These are phyloP conservation scores for Dryobates pubescens DNA, from an alignment of 2,797 vertebrate genomes.

Conservation along the genomic window DNA sequence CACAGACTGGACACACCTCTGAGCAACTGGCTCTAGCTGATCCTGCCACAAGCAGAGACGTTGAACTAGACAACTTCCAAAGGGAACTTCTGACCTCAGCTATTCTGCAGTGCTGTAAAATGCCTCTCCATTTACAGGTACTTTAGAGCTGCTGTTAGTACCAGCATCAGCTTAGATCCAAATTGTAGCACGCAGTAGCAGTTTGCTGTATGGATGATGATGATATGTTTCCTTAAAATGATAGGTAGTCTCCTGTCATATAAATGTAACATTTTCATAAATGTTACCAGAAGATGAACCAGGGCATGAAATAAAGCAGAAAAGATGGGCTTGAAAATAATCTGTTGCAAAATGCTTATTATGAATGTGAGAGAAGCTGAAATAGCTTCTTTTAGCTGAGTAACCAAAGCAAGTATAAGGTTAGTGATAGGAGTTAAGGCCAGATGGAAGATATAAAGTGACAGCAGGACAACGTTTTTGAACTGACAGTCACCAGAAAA, in stretches of 20 bases:
- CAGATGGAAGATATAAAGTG: background rate
- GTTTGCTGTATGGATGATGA: background rate
- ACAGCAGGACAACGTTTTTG: background rate
- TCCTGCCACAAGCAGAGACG: background rate
- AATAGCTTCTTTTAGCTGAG: background rate
- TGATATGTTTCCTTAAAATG: background rate
- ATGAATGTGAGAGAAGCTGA: background rate
- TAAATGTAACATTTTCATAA: background rate
- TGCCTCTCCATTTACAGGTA: background rate
- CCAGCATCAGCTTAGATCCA: background rate
- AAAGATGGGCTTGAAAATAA: background rate
- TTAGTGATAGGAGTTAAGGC: background rate
- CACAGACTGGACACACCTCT: background rate
- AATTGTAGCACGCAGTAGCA: background rate
- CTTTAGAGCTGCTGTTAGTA: background rate
- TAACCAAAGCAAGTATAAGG: background rate
- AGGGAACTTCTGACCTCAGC: background rate
- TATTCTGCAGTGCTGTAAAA: background rate
- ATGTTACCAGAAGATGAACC: background rate
- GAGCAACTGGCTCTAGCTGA: background rate
- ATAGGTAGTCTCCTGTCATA: background rate
- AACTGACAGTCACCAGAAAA: background rate
- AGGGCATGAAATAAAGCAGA: constrained; percentile 3
- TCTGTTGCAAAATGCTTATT: background rate
- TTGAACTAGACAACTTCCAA: background rate